Conservation (phyloP, 2,797 vertebrate species). For the Okamejei kenojei region DNA sequence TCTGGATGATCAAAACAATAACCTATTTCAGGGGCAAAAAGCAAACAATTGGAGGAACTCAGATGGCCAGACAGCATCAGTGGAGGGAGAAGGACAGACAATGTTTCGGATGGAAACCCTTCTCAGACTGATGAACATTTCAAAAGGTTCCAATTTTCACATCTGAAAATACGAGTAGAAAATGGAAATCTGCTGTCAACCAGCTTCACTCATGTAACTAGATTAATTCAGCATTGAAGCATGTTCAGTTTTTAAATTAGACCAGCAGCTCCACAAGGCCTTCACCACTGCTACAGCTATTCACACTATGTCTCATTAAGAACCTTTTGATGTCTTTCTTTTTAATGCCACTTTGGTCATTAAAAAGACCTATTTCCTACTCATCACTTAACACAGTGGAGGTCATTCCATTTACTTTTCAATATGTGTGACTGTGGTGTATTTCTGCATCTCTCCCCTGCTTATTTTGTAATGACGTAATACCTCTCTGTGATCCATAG, state of each 20-base stretch:
- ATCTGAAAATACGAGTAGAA: neutral
- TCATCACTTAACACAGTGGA: neutral
- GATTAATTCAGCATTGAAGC: neutral
- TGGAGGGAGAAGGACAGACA: too few species aligned
- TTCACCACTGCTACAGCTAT: neutral
- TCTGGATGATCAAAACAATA: neutral
- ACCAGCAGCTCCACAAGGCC: neutral
- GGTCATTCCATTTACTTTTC: neutral
- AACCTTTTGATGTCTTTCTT: neutral
- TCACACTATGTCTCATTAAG: neutral
- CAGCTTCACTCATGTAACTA: neutral
- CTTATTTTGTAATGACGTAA: neutral
- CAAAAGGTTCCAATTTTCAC: neutral
- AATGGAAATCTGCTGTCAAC: neutral
- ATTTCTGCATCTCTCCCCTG: neutral
- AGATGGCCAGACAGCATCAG: too few species aligned
- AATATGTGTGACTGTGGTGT: neutral
- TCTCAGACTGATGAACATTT: neutral
- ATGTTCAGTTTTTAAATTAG: neutral
- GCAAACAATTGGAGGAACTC: too few species aligned
- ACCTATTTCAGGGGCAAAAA: neutral
- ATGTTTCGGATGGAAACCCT: too few species aligned
- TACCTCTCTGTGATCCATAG: neutral
- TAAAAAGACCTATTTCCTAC: neutral
- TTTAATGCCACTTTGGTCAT: neutral